Conservation (phyloP, 2,888 invertebrate genomes). For the Troides oblongomaculatus region DNA sequence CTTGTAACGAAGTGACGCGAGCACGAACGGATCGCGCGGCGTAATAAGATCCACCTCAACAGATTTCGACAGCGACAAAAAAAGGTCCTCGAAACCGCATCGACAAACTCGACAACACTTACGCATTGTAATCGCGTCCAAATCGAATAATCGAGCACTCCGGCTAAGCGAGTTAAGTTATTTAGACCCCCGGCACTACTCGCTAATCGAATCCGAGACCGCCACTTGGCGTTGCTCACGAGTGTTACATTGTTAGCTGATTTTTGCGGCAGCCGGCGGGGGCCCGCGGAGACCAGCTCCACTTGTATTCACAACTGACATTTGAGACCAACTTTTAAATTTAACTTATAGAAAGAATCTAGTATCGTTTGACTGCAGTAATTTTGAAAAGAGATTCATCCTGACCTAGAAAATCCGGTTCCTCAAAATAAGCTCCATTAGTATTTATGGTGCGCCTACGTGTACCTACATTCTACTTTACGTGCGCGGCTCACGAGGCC, state of each 20-base stretch:
- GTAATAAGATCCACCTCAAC: not conserved
- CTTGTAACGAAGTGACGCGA: no score
- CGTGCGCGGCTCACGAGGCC: no score
- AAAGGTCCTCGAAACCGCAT: constrained; percentile 43
- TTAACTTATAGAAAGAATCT: no score
- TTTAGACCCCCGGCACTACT: constrained; percentile 65
- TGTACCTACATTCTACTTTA: no score
- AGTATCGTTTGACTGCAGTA: no score
- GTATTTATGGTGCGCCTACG: not conserved
- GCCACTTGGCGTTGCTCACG: constrained; percentile 70
- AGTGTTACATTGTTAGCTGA: constrained; percentile 77
- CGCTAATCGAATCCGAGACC: constrained; percentile 75
- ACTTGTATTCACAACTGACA: not conserved
- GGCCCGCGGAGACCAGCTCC: not conserved
- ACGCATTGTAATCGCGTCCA: constrained; percentile 67
- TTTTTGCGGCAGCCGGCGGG: constrained; percentile 56
- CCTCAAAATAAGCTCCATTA: no score
- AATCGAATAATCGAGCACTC: constrained; percentile 75
- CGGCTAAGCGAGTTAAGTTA: constrained; percentile 70
- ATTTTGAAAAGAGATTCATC: no score
- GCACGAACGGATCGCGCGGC: no score
- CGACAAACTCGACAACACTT: constrained; percentile 58
- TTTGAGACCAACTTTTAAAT: not conserved
- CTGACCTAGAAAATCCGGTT: no score
- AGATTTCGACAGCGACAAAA: constrained; percentile 17